These are phyloP conservation scores for Drosophila azteca DNA, from an alignment of 1,140 invertebrate genomes.

Conservation along the genomic window DNA sequence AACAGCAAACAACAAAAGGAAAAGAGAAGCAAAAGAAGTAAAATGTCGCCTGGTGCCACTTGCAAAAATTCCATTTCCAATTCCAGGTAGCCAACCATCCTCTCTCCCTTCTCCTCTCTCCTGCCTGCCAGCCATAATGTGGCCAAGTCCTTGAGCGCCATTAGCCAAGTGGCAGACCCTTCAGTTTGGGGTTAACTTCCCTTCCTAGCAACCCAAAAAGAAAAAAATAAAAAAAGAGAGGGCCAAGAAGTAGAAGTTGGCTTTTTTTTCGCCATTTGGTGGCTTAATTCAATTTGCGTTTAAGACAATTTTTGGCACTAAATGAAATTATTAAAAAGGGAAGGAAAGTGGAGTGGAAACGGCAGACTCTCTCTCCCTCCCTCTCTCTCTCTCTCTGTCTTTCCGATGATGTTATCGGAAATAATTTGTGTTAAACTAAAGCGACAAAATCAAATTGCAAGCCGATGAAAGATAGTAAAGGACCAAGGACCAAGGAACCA, in stretches of 20 bases:
- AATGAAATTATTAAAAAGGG: conserved; percentile 75
- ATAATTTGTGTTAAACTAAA: conserved; percentile 64
- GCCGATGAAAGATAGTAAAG: background rate
- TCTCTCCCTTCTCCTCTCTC: conserved; percentile 10
- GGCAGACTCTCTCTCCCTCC: no score
- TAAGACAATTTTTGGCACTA: conserved; percentile 62
- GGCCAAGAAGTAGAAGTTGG: conserved; percentile 13
- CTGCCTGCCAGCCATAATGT: conserved; percentile 2
- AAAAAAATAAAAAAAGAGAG: conserved; percentile 2
- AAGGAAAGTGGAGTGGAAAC: background rate
- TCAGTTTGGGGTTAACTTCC: conserved; percentile 10
- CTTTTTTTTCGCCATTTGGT: conserved; percentile 1
- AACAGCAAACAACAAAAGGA: no score
- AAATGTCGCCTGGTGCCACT: conserved; percentile 31
- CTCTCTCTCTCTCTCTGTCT: no score
- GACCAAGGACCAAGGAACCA: background rate
- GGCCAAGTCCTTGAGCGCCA: conserved; percentile 56
- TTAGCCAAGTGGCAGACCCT: conserved; percentile 34
- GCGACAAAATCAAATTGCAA: conserved; percentile 15
- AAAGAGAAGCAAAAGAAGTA: no score
- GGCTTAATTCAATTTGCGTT: conserved; percentile 70
- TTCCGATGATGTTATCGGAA: conserved; percentile 63
- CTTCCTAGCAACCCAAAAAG: no score
- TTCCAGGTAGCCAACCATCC: conserved; percentile 15
- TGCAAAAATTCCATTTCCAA: conserved; percentile 33